Percentiles rank a stretch among this genome's conserved stretches.
phyloP scores from a whole-genome alignment of 2,888 invertebrate genomes.

The Orthonychiurus folsomi region DNA sequence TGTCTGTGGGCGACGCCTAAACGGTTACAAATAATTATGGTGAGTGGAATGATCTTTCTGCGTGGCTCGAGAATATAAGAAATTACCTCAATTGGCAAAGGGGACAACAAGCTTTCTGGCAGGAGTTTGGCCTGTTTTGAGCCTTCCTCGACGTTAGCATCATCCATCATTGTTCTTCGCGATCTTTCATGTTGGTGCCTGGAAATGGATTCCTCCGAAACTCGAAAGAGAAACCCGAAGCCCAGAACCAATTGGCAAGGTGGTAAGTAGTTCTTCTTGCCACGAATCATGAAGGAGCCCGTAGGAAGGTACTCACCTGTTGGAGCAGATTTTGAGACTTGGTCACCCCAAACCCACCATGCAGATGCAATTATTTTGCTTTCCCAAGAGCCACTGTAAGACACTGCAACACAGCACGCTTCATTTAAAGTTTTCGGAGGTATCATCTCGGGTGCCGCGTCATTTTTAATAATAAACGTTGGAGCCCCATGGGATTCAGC shows the following conservation, averaged over 20 bases:
- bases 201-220: conserved; percentile 83
- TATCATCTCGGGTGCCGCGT: conserved; percentile 54
- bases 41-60: too few species aligned
- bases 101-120: too few species aligned
- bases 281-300: conserved; percentile 94
- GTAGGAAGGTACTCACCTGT: conserved; percentile 94
- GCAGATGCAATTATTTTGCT: conserved; percentile 91
- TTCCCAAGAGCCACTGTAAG: conserved; percentile 91
- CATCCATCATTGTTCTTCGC: conserved; percentile 15
- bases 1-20: background rate
- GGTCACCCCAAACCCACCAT: conserved; percentile 93
- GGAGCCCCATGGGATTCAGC: conserved; percentile 90
- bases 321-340: conserved; percentile 96
- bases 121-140: conserved; percentile 37
- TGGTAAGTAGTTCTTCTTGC: conserved; percentile 93
- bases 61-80: too few species aligned
- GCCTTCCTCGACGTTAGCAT: conserved; percentile 35
- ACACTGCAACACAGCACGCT: conserved; percentile 92
- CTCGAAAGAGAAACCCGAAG: conserved; percentile 78
- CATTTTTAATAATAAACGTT: conserved; percentile 84
- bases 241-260: conserved; percentile 87
- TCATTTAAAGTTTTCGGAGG: conserved; percentile 94
- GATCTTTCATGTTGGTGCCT: conserved; percentile 43
- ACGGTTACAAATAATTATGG: too few species aligned
- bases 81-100: too few species aligned